Conservation (phyloP, 2,113 vertebrate genomes). For the Osmerus mordax region DNA sequence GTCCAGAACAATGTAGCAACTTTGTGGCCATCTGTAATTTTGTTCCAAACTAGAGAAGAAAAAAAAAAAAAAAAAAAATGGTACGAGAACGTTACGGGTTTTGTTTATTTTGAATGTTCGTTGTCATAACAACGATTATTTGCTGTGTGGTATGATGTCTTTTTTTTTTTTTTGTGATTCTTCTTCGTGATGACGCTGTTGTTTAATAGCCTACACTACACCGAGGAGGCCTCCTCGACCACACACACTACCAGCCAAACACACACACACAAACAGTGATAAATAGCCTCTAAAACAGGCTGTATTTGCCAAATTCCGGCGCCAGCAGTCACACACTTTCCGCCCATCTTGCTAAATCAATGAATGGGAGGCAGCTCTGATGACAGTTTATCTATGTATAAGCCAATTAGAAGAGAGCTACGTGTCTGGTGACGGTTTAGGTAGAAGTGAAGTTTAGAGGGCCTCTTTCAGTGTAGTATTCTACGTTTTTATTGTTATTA, state of each 20-base stretch:
- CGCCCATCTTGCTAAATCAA: slow-evolving; percentile 24
- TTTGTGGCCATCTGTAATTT: slow-evolving; percentile 47
- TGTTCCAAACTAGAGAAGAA: slow-evolving; percentile 21
- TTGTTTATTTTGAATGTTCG: slow-evolving; percentile 20
- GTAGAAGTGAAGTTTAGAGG: slow-evolving; percentile 59
- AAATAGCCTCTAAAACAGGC: background rate
- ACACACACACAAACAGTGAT: slow-evolving; percentile 10
- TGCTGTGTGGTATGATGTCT: slow-evolving; percentile 46
- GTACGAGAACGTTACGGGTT: slow-evolving; percentile 22
- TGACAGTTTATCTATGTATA: slow-evolving; percentile 24
- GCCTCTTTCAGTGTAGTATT: slow-evolving; percentile 61
- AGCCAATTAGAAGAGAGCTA: slow-evolving; percentile 20
- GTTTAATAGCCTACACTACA: slow-evolving; percentile 55
- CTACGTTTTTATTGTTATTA: slow-evolving; percentile 57
- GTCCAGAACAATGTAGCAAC: slow-evolving; percentile 70
- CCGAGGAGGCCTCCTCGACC: slow-evolving; percentile 64
- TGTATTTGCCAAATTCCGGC: too few relatives aligned
- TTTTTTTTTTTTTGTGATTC: slow-evolving; percentile 61
- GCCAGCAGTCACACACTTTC: background rate
- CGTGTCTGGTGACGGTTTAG: slow-evolving; percentile 38
- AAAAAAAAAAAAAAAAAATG: background rate
- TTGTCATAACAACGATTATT: slow-evolving; percentile 21
- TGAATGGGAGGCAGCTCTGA: slow-evolving; percentile 15
- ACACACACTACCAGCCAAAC: slow-evolving; percentile 56
- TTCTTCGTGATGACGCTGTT: slow-evolving; percentile 64